phyloP scores from a whole-genome alignment of 2,888 invertebrate genomes.

The Oscheius sp. region DNA sequence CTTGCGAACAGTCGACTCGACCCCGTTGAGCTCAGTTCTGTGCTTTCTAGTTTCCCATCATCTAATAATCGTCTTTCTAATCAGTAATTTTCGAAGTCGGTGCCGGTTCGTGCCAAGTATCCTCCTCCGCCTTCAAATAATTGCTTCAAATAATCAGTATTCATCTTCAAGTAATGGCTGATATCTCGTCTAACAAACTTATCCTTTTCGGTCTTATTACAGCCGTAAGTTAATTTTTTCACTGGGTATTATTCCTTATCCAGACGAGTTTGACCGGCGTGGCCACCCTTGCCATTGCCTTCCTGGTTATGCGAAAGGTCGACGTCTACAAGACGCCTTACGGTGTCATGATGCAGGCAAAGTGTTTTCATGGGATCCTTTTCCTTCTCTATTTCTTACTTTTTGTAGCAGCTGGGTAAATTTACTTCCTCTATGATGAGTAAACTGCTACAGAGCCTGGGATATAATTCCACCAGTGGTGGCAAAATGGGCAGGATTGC shows the following conservation, averaged over 20 bases:
- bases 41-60: no score
- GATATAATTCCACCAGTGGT: not conserved
- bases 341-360: conserved; percentile 13
- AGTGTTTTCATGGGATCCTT: conserved; percentile 7
- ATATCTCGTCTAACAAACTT: no score
- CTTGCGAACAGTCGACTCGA: no score
- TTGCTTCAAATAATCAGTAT: no score
- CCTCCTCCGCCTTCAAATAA: no score
- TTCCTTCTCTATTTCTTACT: conserved; percentile 1
- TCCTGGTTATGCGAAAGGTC: conserved; percentile 3
- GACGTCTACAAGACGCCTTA: conserved; percentile 7
- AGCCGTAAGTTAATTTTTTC: not conserved
- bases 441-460: not conserved
- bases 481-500: not conserved
- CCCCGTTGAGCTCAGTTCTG: no score
- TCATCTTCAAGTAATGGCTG: no score
- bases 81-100: no score
- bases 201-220: no score
- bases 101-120: no score
- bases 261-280: conserved; percentile 17
- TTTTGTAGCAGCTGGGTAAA: not conserved
- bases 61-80: no score
- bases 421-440: not conserved
- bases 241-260: not conserved
- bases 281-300: not conserved